Evolutionary conservation across 1,140 invertebrate species (phyloP).

Genomic region (Maniola jurtina): DNA sequence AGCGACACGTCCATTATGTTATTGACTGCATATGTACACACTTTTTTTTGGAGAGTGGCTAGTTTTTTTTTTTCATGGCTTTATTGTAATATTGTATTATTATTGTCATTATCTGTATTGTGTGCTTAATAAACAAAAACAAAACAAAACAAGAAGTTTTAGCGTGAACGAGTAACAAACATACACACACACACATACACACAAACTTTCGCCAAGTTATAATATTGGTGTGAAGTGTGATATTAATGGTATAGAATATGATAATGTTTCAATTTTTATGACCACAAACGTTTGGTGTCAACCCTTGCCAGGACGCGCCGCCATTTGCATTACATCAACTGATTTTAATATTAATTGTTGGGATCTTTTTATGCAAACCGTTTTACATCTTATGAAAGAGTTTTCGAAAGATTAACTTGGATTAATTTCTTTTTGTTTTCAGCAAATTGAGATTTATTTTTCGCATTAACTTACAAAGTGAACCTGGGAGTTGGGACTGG

Average conservation of each 20-base stretch:
- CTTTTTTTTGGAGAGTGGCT: no score
- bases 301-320: not conserved
- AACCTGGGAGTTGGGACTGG: not conserved
- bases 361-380: constrained; percentile 27
- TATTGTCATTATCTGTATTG: no score
- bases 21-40: no score
- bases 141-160: no score
- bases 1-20: no score
- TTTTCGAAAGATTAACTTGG: constrained; percentile 32
- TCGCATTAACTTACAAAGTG: not conserved
- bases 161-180: no score
- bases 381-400: constrained; percentile 31
- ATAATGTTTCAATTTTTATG: not conserved
- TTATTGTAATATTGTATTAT: no score
- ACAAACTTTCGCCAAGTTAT: no score
- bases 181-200: no score
- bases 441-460: constrained; percentile 8
- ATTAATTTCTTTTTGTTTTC: constrained; percentile 18
- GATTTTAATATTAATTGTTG: constrained; percentile 40
- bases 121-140: no score
- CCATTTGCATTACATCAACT: constrained; percentile 33
- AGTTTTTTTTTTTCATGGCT: no score
- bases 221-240: no score
- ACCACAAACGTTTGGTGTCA: not conserved
- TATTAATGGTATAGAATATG: not conserved